Evolutionary conservation across 2,797 vertebrate genomes (phyloP).

Genomic region (Florisuga fusca): DNA sequence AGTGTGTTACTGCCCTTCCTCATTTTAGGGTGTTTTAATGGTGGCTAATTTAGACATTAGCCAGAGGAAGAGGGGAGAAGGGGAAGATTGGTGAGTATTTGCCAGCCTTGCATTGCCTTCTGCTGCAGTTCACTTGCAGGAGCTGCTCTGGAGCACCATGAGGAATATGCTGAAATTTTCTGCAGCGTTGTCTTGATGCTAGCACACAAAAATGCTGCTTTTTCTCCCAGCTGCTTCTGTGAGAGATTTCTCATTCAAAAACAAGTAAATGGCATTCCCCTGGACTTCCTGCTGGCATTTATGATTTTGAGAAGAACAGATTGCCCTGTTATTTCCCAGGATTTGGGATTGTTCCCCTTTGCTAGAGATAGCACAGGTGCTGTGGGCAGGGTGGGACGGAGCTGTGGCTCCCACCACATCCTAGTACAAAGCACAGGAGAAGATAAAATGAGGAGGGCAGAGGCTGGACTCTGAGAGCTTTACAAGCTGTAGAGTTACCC

Average conservation of each 20-base stretch:
- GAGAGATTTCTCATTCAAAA: not conserved
- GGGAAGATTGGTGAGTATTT: constrained; percentile 20
- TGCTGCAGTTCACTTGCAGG: not conserved
- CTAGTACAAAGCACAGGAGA: not conserved
- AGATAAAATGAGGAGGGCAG: not conserved
- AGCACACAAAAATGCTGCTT: not conserved
- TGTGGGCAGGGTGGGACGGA: accelerated
- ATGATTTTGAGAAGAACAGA: not conserved
- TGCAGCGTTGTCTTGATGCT: not conserved
- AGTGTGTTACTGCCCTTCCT: not conserved
- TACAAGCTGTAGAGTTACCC: not conserved
- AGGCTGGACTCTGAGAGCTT: not conserved
- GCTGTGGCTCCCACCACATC: not conserved
- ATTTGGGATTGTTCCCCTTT: not conserved
- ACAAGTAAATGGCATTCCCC: not conserved
- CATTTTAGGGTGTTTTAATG: not conserved
- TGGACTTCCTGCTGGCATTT: not conserved
- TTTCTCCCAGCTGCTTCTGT: not conserved
- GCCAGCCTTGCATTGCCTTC: not conserved
- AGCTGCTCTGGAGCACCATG: not conserved
- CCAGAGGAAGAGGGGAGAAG: not conserved
- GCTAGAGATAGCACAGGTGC: not conserved
- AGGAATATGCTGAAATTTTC: not conserved
- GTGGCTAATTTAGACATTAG: constrained; percentile 1
- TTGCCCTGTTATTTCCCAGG: not conserved